Conservation (phyloP, 2,797 vertebrate genomes). For the Rhyacichthys aspro region DNA sequence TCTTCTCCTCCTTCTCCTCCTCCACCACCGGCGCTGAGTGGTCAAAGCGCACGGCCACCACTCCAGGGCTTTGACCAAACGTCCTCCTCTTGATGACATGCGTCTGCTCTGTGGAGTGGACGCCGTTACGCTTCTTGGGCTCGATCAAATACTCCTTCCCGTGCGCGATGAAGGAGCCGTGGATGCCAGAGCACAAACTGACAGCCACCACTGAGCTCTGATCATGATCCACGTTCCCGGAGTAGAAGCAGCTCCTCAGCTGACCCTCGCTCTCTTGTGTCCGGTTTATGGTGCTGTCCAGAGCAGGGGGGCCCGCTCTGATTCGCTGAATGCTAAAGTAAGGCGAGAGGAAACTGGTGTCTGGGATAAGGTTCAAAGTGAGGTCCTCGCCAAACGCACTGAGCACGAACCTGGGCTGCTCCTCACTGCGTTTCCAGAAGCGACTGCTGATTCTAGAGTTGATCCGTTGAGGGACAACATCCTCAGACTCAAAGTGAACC, state of each 20-base stretch:
- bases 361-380: conserved; percentile 84
- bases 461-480: conserved; percentile 75
- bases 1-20: conserved; percentile 32
- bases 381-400: conserved; percentile 83
- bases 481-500: conserved; percentile 72
- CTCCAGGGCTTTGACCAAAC: conserved; percentile 12
- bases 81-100: conserved; percentile 83
- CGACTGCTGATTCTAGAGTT: conserved; percentile 57
- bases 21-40: conserved; percentile 21
- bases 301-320: conserved; percentile 42
- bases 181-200: conserved; percentile 88
- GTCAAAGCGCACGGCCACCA: conserved; percentile 49
- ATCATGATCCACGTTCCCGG: conserved; percentile 83
- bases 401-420: conserved; percentile 77
- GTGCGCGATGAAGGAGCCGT: conserved; percentile 86
- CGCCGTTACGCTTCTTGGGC: conserved; percentile 69
- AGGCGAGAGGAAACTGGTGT: conserved; percentile 86
- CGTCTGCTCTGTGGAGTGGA: conserved; percentile 65
- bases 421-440: conserved; percentile 76
- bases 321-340: conserved; percentile 83
- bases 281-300: conserved; percentile 35
- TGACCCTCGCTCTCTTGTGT: conserved; percentile 44
- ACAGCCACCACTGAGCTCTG: conserved; percentile 85
- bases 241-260: conserved; percentile 86
- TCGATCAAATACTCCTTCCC: conserved; percentile 87